phyloP scores from a whole-genome alignment of 2,888 invertebrate genomes.

The Cepaea hortensis region DNA sequence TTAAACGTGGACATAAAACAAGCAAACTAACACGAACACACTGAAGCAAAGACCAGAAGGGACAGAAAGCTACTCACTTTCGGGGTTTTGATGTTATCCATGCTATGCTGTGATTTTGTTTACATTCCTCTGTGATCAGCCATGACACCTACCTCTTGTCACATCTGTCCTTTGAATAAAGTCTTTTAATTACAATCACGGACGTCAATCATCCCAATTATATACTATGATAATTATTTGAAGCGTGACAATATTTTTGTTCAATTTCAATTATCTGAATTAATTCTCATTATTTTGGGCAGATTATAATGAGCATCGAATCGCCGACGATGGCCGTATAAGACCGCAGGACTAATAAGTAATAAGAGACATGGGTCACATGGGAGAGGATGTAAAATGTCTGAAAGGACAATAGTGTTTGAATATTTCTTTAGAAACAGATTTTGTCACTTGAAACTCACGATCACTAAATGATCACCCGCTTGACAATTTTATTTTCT shows the following conservation, averaged over 20 bases:
- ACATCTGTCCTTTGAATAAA: neutral
- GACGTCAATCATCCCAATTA: neutral
- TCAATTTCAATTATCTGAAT: neutral
- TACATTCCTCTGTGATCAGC: constrained; percentile 6
- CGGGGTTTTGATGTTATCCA: constrained; percentile 5
- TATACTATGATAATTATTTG: neutral
- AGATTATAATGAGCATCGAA: too few species aligned
- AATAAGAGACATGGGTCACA: too few species aligned
- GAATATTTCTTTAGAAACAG: too few species aligned
- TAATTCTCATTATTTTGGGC: too few species aligned
- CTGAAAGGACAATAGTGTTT: too few species aligned
- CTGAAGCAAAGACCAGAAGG: too few species aligned
- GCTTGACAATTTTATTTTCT: too few species aligned
- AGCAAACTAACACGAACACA: neutral
- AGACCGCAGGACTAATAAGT: too few species aligned
- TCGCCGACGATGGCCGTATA: too few species aligned
- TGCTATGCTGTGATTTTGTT: neutral
- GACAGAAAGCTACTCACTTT: neutral
- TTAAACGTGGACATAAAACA: neutral
- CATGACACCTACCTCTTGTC: constrained; percentile 4
- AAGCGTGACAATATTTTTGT: neutral
- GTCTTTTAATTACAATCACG: neutral
- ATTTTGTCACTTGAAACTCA: too few species aligned
- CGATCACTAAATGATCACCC: too few species aligned
- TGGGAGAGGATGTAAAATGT: too few species aligned